phyloP scores from a whole-genome alignment of 2,797 vertebrate genomes.

The Esox masquinongy region DNA sequence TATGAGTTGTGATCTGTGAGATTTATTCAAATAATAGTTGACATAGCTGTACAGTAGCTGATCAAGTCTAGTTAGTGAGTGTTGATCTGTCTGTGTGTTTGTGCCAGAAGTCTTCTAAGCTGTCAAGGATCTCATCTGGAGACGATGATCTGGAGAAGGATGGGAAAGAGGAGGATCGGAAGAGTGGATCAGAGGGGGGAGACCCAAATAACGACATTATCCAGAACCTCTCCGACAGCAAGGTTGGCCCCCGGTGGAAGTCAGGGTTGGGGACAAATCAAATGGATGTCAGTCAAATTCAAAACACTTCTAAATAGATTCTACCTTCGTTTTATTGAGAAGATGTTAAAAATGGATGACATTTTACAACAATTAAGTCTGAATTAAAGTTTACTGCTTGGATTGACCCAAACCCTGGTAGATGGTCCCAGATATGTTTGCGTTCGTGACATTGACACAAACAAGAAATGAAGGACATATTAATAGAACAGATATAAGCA shows the following conservation, averaged over 20 bases:
- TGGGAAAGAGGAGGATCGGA: conserved; percentile 90
- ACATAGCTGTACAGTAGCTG: not conserved
- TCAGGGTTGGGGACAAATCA: not conserved
- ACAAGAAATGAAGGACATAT: too few species aligned
- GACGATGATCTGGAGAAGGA: conserved; percentile 88
- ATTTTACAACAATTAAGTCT: too few species aligned
- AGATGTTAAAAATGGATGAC: too few species aligned
- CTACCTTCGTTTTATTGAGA: not conserved
- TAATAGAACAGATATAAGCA: too few species aligned
- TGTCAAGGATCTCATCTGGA: conserved; percentile 89
- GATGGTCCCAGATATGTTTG: not conserved
- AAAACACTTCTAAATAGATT: not conserved
- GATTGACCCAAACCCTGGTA: not conserved
- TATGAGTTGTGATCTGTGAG: not conserved
- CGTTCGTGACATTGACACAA: not conserved
- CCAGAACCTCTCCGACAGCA: conserved; percentile 87
- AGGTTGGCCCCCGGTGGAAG: conserved; percentile 75
- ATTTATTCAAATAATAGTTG: not conserved
- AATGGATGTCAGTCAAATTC: not conserved
- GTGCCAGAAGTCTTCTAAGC: conserved; percentile 88
- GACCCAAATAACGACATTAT: conserved; percentile 86
- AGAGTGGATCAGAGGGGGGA: conserved; percentile 88
- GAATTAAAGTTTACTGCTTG: not conserved
- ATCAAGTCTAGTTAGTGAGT: not conserved
- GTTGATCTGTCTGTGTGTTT: conserved; percentile 26